Conservation (phyloP, 2,113 vertebrate genomes). For the Triplophysa dalaica region DNA sequence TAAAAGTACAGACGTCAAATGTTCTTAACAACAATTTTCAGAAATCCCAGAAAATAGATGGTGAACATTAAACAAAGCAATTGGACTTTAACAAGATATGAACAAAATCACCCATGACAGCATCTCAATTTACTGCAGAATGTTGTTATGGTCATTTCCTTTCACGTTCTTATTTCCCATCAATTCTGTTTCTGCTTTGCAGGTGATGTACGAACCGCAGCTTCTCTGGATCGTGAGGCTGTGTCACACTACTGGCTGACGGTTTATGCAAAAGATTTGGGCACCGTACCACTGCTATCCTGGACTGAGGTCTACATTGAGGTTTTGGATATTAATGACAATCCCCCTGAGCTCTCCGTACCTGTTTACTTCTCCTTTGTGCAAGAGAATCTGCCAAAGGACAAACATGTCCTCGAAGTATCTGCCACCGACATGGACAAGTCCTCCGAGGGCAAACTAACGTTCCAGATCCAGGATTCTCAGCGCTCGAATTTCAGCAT, state of each 20-base stretch:
- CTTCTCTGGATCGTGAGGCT: constrained; percentile 82
- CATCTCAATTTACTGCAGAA: neutral
- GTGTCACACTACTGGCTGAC: constrained; percentile 88
- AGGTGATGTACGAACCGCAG: constrained; percentile 85
- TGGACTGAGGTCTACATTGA: constrained; percentile 91
- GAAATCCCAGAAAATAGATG: neutral
- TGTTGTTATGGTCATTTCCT: neutral
- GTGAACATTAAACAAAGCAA: neutral
- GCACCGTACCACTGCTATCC: constrained; percentile 81
- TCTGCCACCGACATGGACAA: constrained; percentile 82
- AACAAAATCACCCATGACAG: neutral
- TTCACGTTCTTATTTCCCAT: neutral
- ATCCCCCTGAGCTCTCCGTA: constrained; percentile 84
- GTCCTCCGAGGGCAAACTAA: constrained; percentile 82
- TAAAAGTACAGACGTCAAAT: too few species aligned
- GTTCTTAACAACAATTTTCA: neutral
- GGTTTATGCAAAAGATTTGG: constrained; percentile 84
- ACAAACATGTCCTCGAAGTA: constrained; percentile 80
- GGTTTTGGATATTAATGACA: constrained; percentile 91
- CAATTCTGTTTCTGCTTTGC: constrained; percentile 31
- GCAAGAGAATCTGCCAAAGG: constrained; percentile 79
- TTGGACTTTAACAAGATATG: neutral
- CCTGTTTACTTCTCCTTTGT: constrained; percentile 87
- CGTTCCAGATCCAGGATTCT: constrained; percentile 86
- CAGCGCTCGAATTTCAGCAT: constrained; percentile 79